Conservation (phyloP, 2,797 vertebrate genomes). For the Etheostoma perlongum region DNA sequence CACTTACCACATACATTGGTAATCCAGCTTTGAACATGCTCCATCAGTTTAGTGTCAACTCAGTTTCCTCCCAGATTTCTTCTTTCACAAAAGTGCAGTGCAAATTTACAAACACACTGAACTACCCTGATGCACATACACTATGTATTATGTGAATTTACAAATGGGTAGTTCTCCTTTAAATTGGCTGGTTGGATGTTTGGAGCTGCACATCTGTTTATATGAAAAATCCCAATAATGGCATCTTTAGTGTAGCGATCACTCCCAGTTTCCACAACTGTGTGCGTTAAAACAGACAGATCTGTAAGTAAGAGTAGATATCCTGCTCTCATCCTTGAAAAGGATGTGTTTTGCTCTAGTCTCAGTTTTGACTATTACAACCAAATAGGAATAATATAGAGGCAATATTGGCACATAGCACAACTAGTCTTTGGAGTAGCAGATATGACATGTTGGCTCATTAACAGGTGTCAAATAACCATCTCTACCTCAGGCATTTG, state of each 20-base stretch:
- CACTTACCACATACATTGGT: too few relatives aligned
- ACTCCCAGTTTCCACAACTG: not conserved
- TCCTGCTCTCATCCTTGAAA: not conserved
- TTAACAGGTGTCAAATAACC: not conserved
- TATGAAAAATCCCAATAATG: not conserved
- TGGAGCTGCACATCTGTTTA: not conserved
- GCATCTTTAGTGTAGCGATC: not conserved
- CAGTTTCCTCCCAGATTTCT: not conserved
- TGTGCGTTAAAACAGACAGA: not conserved
- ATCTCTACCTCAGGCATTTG: not conserved
- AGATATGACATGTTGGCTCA: not conserved
- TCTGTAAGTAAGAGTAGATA: not conserved
- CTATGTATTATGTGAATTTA: not conserved
- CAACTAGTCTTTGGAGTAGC: not conserved
- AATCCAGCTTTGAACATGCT: too few relatives aligned
- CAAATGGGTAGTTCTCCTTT: not conserved
- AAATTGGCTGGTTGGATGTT: not conserved
- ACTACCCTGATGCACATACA: not conserved
- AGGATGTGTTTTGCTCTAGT: too few relatives aligned
- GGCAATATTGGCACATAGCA: constrained; percentile 4
- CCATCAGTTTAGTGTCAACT: too few relatives aligned
- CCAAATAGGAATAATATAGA: not conserved
- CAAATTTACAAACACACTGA: not conserved
- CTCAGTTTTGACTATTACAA: not conserved
- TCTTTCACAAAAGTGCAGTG: not conserved